phyloP scores from a whole-genome alignment of 1,140 invertebrate genomes.

The Pectinophora gossypiella region DNA sequence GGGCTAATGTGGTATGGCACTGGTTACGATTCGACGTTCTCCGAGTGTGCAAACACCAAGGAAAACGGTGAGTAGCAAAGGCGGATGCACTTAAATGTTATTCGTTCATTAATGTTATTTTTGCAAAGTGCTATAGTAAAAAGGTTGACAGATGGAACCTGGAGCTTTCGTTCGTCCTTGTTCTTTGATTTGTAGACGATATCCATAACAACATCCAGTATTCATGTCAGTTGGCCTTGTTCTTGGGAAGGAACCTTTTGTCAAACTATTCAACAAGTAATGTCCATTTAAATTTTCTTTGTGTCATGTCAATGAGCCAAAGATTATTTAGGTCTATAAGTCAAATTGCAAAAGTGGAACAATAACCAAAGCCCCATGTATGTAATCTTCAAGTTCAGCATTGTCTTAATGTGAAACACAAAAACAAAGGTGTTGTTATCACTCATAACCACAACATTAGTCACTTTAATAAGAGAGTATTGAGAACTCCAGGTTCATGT shows the following conservation, averaged over 20 bases:
- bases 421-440: background rate
- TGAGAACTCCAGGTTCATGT: too few relatives aligned
- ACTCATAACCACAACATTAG: too few relatives aligned
- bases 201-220: background rate
- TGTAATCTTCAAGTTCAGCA: background rate
- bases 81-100: conserved; percentile 26
- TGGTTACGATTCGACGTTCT: conserved; percentile 70
- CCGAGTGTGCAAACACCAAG: conserved; percentile 68
- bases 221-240: background rate
- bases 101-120: conserved; percentile 1
- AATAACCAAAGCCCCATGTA: background rate
- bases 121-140: background rate
- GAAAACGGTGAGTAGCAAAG: conserved; percentile 63
- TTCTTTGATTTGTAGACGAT: conserved; percentile 3
- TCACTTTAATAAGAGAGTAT: too few relatives aligned
- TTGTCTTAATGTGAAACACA: background rate
- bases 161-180: conserved; percentile 12
- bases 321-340: background rate
- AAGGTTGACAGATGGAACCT: conserved; percentile 14
- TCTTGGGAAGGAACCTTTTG: background rate
- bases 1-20: conserved; percentile 69
- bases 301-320: background rate
- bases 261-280: background rate
- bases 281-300: background rate
- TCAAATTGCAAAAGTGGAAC: background rate